Base-by-base conservation (phyloP, 2,888 invertebrate species). In the Myathropa florea region DNA sequence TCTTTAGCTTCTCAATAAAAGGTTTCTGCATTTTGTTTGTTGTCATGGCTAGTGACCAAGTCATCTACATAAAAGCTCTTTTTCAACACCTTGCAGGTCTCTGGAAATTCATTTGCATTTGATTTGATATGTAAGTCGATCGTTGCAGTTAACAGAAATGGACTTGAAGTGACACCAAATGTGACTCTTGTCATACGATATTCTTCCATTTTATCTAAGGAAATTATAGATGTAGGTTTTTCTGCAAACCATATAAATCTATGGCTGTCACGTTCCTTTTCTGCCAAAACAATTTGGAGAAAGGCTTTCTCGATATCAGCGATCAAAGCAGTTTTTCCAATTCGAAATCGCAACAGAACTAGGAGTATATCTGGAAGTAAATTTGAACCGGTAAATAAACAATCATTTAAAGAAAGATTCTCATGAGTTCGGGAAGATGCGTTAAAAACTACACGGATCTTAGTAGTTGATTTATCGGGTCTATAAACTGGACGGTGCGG, bases 371-470 rank as follows among this genome's bases (percentile, higher is more conserved):
- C 68, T n/a, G 64, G 68, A 21, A 80, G 57, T 23, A 73, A 26
- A 53, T 80, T 80, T 7, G 67, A 61, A 6, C 67, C 80, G 24
- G 61, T 55, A 33, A 28, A 78, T n/a, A 78, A 28, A 23, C 26
- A 71, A 57, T 71, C 63, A 53, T 78, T 78, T 24, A 78, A 59
- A 36, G 59, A 64, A 21, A 60, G 23, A 10, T 28, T 64, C 9
- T 57, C 64, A 39, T 30, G 30, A n/a, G 26, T 10, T 24, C 18
- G 71, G 4, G 79, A 63, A 26, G 63, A 70, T 3, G 70, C 70
- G 36, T 68, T 36, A n/a, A 64, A 71, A 1, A 79, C 60, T 2
- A 72, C 72, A 0, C 67, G 53, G 1, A 63, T 4, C 23, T 68
- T 68, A 3, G 73, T 63, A 9, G 72, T 67, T n/a, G 46, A n/a